Evolutionary conservation across 1,140 invertebrate genomes (phyloP), one percentile per base, ranked within the genome.

Genomic region (Lasioglossum baleicum): DNA sequence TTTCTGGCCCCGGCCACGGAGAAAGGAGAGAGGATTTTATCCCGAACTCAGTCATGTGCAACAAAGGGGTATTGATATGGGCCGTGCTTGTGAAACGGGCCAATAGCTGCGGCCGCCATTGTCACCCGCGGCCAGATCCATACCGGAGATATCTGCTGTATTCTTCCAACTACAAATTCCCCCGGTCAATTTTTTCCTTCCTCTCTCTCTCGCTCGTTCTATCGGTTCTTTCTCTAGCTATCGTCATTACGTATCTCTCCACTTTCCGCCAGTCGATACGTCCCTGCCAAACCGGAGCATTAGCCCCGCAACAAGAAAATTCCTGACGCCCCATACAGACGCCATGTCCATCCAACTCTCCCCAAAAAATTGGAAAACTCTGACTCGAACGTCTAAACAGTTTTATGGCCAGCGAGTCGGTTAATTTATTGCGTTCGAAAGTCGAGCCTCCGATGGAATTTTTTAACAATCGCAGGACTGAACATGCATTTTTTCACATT

Each of bases 111-210:
- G 76, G 69, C 76, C 69, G 76, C 69, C 76, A 79, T 79, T 79
- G 76, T 79, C 76, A 65, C 76, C 76, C 76, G 69, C 70, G 70
- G 70, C 76, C 76, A 79, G 76, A 79, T 79, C 76, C 72, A 79
- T 79, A 79, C 76, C 61, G 61, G 56, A 79, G 76, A 79, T 79
- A 79, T 73, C 76, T 51, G 31, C n/a, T 73, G 76, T 73, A 79
- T 79, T 79, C 76, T 79, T 79, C 76, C 76, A 79, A 73, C 76
- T 73, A 79, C 76, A 79, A 79, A 79, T 79, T 79, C 75, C 67
- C 7, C 76, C 48, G 76, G 76, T 73, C 76, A 79, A 79, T 66
- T 79, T 72, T 48, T 79, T 72, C 26, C 20, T 7, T 0, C 20
- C 11, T 11, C 2, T 11, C 44, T 11, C 44, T 13, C 10, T 13